Evolutionary conservation across 1,140 invertebrate genomes (phyloP).

Genomic region (Paraescarpia echinospica): DNA sequence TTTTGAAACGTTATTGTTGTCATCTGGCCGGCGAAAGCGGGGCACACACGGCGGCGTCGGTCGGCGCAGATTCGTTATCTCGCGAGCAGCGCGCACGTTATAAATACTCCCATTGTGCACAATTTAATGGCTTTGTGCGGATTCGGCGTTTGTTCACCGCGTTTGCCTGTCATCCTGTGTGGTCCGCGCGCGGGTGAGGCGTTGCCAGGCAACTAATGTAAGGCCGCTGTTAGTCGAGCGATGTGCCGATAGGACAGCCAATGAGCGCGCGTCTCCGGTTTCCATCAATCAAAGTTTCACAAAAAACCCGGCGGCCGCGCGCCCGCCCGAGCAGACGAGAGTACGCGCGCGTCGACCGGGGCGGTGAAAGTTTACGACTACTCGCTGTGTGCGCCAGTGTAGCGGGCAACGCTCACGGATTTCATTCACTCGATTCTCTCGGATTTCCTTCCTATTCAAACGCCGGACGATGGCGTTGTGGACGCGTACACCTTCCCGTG

Average conservation of each 20-base stretch:
- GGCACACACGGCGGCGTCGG: neutral
- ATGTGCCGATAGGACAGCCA: constrained; percentile 47
- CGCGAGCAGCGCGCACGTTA: neutral
- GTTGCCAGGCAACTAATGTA: constrained; percentile 57
- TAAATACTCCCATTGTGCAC: neutral
- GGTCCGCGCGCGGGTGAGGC: constrained; percentile 54
- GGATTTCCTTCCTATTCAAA: neutral
- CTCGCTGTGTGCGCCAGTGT: neutral
- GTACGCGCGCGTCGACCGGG: neutral
- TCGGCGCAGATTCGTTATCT: neutral
- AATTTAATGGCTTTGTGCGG: constrained; percentile 5
- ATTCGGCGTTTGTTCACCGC: neutral
- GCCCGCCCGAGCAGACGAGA: neutral
- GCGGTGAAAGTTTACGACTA: neutral
- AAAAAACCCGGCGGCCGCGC: neutral
- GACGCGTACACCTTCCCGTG: neutral
- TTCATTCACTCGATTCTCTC: neutral
- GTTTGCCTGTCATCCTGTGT: constrained; percentile 38
- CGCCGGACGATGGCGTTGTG: neutral
- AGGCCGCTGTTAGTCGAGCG: constrained; percentile 50
- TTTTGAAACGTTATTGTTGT: neutral
- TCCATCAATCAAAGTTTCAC: constrained; percentile 48
- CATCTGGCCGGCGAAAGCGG: neutral
- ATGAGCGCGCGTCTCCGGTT: constrained; percentile 37
- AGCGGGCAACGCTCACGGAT: neutral